phyloP scores from a whole-genome alignment of 2,113 vertebrate genomes.

The Myotis brandtii region DNA sequence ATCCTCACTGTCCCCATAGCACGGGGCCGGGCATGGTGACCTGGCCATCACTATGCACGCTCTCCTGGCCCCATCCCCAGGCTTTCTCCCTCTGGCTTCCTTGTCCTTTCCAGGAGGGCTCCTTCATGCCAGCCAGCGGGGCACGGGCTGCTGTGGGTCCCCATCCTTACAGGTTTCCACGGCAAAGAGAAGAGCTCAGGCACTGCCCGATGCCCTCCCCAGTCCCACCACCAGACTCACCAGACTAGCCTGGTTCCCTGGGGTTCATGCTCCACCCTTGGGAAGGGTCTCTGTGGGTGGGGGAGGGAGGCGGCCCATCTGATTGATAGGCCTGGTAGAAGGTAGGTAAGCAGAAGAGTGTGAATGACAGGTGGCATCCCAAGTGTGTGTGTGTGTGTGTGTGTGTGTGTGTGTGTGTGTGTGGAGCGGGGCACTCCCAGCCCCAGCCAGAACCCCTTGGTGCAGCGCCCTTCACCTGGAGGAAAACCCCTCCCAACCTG shows the following conservation, averaged over 20 bases:
- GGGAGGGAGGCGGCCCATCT: accelerated
- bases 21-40: accelerated
- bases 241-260: background rate
- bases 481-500: background rate
- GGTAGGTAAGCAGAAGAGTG: accelerated
- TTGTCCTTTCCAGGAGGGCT: background rate
- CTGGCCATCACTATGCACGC: accelerated
- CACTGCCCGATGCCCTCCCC: accelerated
- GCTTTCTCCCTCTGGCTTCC: background rate
- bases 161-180: accelerated
- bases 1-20: accelerated
- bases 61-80: accelerated
- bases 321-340: background rate
- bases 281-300: background rate
- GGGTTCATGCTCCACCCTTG: background rate
- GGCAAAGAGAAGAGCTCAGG: accelerated
- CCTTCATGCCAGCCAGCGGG: background rate
- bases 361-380: background rate
- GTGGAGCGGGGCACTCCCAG: background rate
- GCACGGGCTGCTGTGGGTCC: background rate
- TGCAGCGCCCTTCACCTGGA: accelerated
- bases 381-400: accelerated
- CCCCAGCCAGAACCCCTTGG: accelerated
- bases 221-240: background rate
- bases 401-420: accelerated